A percentile compares a stretch with the other conserved stretches of the same genome.
Conservation (phyloP, 1,140 invertebrate species). For the Macrosteles quadrilineatus region DNA sequence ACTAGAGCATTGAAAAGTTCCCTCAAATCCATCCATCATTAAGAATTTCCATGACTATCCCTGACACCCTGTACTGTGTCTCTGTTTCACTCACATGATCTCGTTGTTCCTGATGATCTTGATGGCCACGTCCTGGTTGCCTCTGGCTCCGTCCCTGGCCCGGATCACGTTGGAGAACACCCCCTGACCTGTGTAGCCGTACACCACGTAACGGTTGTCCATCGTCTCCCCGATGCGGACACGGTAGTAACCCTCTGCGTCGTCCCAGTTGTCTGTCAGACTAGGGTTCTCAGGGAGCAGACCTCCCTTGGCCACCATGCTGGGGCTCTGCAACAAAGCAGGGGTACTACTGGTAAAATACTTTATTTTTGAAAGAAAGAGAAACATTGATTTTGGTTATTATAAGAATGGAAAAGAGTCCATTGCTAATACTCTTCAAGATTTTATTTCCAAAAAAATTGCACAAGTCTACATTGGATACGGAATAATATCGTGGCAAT, state of each 20-base stretch:
- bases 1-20: too few relatives aligned
- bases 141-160: slow-evolving; percentile 84
- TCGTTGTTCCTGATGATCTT: slow-evolving; percentile 99
- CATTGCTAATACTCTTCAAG: too few relatives aligned
- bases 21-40: too few relatives aligned
- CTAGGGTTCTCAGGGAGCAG: slow-evolving; percentile 82
- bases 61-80: too few relatives aligned
- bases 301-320: slow-evolving; percentile 65
- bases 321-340: slow-evolving; percentile 66
- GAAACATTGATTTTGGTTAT: too few relatives aligned
- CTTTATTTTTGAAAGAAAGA: too few relatives aligned
- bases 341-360: too few relatives aligned
- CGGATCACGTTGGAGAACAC: slow-evolving; percentile 98
- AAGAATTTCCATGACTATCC: too few relatives aligned
- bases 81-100: slow-evolving; percentile 84
- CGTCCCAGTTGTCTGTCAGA: slow-evolving; percentile 99
- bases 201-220: slow-evolving; percentile 88
- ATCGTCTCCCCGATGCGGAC: slow-evolving; percentile 95
- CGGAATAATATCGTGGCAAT: too few relatives aligned
- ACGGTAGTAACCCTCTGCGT: slow-evolving; percentile 97
- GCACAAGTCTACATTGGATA: too few relatives aligned
- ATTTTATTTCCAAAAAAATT: too few relatives aligned
- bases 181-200: slow-evolving; percentile 98
- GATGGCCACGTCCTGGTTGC: slow-evolving; percentile 91
- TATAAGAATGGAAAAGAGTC: too few relatives aligned